Base-by-base conservation (phyloP, 2,113 vertebrate genomes). In the Cololabis saira region DNA sequence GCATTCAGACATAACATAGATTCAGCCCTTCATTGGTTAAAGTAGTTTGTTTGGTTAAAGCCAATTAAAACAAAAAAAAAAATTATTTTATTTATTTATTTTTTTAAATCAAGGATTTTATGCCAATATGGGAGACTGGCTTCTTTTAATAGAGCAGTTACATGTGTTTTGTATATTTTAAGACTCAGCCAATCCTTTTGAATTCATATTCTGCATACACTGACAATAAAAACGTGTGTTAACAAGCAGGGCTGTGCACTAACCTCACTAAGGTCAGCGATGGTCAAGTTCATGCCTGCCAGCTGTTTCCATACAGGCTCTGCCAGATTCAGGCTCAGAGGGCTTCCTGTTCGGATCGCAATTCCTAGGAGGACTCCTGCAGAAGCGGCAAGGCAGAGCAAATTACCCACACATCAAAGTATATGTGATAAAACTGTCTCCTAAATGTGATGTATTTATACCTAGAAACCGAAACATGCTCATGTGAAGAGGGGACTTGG, bases 301-400 rank as follows among this genome's bases (percentile, higher is more conserved):
- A 99, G 94, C 81, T 99, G 98, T 73, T 99, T 99, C 97, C 98
- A 99, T 3, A 99, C 97, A 1, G 98, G 98, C 85, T 99, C 98
- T 0, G 98, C 98, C 53, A 99, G 91, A 84, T 94, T 99, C 79
- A 99, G 95, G 86, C 98, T 99, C 49, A 99, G 92, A 21, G 98
- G 98, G 76, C 97, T 98, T 67, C 98, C 98, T 7, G 96, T 98
- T n/a, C 98, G 94, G 86, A 99, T 99, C 43, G 97, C 97, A 24
- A 99, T 97, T 63, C 98, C 98, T 78, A 99, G 76, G 48, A 99
- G 91, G 4, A 99, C 98, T 67, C 98, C 98, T 99, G 89, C 80
- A 80, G 53, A 78, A 40, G 67, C 56, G 74, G 40, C 55, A 71
- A 56, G 14, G 15, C 42, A 53, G 13, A 71, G 24, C 37, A 5